Conservation (phyloP, 2,797 vertebrate genomes). For the Valencia hispanica region DNA sequence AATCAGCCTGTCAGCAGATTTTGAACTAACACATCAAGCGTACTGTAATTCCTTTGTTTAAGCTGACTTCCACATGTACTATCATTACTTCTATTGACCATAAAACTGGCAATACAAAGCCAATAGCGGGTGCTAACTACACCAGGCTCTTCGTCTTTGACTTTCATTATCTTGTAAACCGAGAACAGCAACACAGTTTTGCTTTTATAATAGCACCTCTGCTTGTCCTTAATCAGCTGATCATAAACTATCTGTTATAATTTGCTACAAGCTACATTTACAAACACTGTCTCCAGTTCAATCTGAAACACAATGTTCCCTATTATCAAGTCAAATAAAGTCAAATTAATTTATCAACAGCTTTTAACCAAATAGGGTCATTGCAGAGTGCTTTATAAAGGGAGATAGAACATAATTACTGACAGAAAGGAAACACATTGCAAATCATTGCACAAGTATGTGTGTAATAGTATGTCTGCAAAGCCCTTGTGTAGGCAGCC, state of each 20-base stretch:
- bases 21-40: slow-evolving; percentile 31
- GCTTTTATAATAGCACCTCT: slow-evolving; percentile 48
- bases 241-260: slow-evolving; percentile 58
- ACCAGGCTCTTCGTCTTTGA: slow-evolving; percentile 33
- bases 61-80: slow-evolving; percentile 45
- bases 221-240: slow-evolving; percentile 62
- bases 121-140: slow-evolving; percentile 46
- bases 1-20: slow-evolving; percentile 40
- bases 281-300: slow-evolving; percentile 54
- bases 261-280: slow-evolving; percentile 49
- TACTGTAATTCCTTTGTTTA: slow-evolving; percentile 54
- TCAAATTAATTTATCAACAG: slow-evolving; percentile 60
- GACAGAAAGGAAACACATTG: slow-evolving; percentile 44
- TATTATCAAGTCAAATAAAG: slow-evolving; percentile 70
- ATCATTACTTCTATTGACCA: slow-evolving; percentile 61
- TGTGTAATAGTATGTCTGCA: slow-evolving; percentile 33
- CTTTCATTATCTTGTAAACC: slow-evolving; percentile 74
- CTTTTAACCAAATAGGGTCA: slow-evolving; percentile 70
- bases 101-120: slow-evolving; percentile 61
- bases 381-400: slow-evolving; percentile 50
- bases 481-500: slow-evolving; percentile 58
- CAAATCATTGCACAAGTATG: slow-evolving; percentile 45
- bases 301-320: slow-evolving; percentile 49
- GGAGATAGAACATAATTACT: slow-evolving; percentile 63
- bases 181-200: slow-evolving; percentile 39